phyloP scores from a whole-genome alignment of 2,113 vertebrate species.

The Uropsilus gracilis region DNA sequence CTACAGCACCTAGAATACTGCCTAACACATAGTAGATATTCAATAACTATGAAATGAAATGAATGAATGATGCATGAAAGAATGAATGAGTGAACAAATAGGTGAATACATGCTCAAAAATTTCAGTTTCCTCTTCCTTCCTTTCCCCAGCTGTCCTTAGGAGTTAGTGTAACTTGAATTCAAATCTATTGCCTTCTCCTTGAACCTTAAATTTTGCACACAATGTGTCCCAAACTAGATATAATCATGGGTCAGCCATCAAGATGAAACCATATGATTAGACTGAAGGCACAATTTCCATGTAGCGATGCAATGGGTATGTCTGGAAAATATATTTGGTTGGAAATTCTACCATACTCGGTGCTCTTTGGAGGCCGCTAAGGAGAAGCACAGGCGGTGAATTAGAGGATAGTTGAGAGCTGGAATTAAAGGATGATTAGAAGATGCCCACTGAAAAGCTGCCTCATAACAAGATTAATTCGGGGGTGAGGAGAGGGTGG shows the following conservation, averaged over 20 bases:
- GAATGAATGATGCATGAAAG: background rate
- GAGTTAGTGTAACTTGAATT: background rate
- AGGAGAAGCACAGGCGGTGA: background rate
- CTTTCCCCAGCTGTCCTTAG: background rate
- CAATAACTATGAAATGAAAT: background rate
- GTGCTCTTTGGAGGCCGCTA: background rate
- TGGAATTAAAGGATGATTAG: constrained; percentile 33
- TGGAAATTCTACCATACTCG: background rate
- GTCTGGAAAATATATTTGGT: constrained; percentile 20
- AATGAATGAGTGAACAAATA: background rate
- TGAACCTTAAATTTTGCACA: background rate
- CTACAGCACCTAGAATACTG: background rate
- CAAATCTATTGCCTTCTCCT: background rate
- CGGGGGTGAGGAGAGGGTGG: background rate
- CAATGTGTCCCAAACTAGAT: background rate
- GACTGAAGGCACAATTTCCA: background rate
- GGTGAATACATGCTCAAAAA: background rate
- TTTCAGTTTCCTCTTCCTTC: background rate
- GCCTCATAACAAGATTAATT: constrained; percentile 66
- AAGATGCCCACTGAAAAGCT: background rate
- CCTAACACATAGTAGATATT: background rate
- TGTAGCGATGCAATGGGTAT: background rate
- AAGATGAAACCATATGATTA: constrained; percentile 34
- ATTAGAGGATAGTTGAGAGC: background rate
- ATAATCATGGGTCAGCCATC: background rate